These are phyloP conservation scores for Empidonax traillii DNA, from an alignment of 2,113 vertebrate genomes.

Conservation along the genomic window DNA sequence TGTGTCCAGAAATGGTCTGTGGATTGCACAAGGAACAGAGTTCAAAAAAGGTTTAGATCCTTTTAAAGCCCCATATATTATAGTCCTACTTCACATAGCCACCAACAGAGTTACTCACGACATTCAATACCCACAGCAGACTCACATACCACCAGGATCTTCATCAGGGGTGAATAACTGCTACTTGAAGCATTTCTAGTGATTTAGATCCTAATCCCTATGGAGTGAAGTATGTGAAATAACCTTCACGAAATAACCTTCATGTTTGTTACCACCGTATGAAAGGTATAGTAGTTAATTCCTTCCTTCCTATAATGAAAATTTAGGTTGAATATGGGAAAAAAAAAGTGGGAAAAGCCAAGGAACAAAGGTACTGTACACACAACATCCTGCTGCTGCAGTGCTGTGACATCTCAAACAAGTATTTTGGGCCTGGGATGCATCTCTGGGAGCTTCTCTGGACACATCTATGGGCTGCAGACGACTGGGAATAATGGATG, in stretches of 20 bases:
- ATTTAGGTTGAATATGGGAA: background rate
- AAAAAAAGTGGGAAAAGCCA: background rate
- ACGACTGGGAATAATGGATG: background rate
- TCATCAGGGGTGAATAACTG: background rate
- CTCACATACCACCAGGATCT: background rate
- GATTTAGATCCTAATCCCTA: background rate
- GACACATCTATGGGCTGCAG: background rate
- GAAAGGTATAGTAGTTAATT: background rate
- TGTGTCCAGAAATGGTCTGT: background rate
- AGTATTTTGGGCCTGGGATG: background rate
- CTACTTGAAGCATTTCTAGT: background rate
- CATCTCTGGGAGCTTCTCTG: background rate
- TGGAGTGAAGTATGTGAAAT: background rate
- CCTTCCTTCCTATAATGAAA: background rate
- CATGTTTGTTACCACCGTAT: background rate
- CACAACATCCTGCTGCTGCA: background rate
- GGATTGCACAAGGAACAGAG: background rate
- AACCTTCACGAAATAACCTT: conserved; percentile 13
- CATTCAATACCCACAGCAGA: background rate
- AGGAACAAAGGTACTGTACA: background rate
- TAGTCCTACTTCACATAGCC: conserved; percentile 8
- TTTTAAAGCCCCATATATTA: background rate
- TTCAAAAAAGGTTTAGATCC: background rate
- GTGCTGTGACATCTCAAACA: background rate
- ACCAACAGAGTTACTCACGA: background rate